A percentile compares a stretch with the other conserved stretches of the same genome.
Evolutionary conservation across 2,888 invertebrate species (phyloP).

Genomic region (Latheticus oryzae): DNA sequence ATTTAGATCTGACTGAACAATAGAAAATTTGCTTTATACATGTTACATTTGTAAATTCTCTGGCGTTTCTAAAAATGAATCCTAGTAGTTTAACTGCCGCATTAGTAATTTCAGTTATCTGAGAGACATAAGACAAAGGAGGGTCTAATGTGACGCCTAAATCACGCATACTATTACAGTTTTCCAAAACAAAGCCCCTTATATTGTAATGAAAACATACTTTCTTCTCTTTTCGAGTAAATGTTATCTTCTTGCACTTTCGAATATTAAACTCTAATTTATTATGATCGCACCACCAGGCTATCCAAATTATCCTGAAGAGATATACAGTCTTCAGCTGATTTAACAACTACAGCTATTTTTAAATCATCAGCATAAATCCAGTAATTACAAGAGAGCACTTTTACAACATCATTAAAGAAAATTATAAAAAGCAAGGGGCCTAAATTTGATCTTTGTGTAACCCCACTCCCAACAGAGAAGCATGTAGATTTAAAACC

Average conservation of each 20-base stretch:
- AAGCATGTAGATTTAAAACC: background rate
- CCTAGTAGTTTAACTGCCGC: too few relatives aligned
- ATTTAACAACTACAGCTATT: background rate
- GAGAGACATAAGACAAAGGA: background rate
- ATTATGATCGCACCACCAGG: background rate
- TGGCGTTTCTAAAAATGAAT: too few relatives aligned
- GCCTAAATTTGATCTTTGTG: background rate
- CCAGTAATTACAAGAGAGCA: background rate
- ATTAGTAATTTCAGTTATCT: too few relatives aligned
- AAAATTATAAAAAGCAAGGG: background rate
- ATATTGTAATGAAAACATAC: background rate
- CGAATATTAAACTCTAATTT: background rate
- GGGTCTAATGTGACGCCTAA: background rate
- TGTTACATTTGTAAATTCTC: too few relatives aligned
- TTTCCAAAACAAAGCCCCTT: background rate
- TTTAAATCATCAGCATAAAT: background rate
- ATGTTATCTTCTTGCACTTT: background rate
- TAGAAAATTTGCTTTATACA: too few relatives aligned
- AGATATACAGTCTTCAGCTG: background rate
- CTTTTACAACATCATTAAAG: background rate
- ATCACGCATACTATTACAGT: background rate
- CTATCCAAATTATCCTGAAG: background rate
- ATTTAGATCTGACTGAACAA: too few relatives aligned
- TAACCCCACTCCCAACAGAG: background rate
- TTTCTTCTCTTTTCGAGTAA: background rate